A percentile compares a stretch with the other conserved stretches of the same genome.
phyloP scores from a whole-genome alignment of 2,113 vertebrate genomes.

The Vidua macroura region DNA sequence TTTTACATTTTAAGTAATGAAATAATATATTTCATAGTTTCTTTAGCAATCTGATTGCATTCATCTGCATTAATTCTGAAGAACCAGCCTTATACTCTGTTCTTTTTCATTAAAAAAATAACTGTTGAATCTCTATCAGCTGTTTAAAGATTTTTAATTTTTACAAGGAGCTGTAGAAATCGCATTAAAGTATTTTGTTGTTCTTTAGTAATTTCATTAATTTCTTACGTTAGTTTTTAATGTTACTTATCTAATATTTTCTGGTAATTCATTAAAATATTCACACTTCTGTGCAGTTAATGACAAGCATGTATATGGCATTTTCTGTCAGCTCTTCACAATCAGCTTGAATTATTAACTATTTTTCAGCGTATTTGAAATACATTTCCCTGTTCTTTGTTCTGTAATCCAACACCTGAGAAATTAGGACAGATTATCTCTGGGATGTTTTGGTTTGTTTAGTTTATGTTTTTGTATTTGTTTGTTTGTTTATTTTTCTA shows the following conservation, averaged over 20 bases:
- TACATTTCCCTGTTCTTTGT: neutral
- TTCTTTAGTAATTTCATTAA: neutral
- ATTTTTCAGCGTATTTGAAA: neutral
- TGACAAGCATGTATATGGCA: neutral
- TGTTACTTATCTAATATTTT: neutral
- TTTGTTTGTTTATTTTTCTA: neutral
- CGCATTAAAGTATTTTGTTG: neutral
- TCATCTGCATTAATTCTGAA: neutral
- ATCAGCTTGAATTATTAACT: neutral
- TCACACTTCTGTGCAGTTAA: neutral
- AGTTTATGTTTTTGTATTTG: neutral
- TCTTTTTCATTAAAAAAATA: neutral
- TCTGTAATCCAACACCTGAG: neutral
- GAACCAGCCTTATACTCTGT: neutral
- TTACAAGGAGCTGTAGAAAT: constrained; percentile 1
- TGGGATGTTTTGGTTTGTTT: neutral
- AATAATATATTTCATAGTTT: neutral
- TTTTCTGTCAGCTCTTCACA: neutral
- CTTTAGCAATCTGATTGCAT: neutral
- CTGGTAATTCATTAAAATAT: neutral
- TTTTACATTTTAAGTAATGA: neutral
- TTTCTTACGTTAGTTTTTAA: neutral
- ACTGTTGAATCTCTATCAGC: neutral
- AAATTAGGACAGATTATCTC: neutral
- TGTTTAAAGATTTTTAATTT: neutral